A percentile compares a stretch with the other conserved stretches of the same genome.
Conservation (phyloP, 1,140 invertebrate genomes). For the Bathynomus jamesi region DNA sequence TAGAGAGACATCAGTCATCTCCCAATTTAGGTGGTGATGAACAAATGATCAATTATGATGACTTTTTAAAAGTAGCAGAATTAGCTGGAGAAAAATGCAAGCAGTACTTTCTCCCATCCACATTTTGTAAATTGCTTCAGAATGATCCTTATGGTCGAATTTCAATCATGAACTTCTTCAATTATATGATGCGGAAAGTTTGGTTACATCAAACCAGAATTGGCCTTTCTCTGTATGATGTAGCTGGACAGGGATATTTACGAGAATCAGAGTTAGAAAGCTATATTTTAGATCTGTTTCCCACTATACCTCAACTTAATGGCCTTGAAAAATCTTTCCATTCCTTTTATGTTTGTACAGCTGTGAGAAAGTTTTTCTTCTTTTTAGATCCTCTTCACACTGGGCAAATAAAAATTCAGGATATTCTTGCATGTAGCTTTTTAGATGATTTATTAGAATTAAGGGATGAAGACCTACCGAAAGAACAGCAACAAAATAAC, state of each 20-base stretch:
- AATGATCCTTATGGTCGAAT: conserved; percentile 73
- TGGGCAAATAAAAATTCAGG: conserved; percentile 78
- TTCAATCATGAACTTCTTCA: conserved; percentile 76
- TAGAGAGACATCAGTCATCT: conserved; percentile 70
- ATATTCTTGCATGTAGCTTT: conserved; percentile 84
- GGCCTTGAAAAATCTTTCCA: conserved; percentile 87
- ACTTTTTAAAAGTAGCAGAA: conserved; percentile 63
- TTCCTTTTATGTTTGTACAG: conserved; percentile 92
- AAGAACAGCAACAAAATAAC: conserved; percentile 77
- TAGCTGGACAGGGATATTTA: conserved; percentile 82
- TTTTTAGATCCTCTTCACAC: conserved; percentile 84
- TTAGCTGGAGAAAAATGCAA: conserved; percentile 61
- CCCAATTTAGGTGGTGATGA: conserved; percentile 59
- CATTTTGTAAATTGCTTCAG: conserved; percentile 78
- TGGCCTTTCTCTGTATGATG: conserved; percentile 85
- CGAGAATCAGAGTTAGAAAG: conserved; percentile 83
- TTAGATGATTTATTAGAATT: conserved; percentile 84
- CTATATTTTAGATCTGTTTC: conserved; percentile 87
- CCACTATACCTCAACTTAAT: conserved; percentile 78
- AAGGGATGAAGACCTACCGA: conserved; percentile 72
- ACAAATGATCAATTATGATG: conserved; percentile 73
- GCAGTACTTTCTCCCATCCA: conserved; percentile 71
- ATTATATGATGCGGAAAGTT: conserved; percentile 89
- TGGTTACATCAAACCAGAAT: conserved; percentile 91
- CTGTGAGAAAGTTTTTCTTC: conserved; percentile 90